These are phyloP conservation scores for Allacma fusca DNA, from an alignment of 2,888 invertebrate species.

Conservation along the genomic window DNA sequence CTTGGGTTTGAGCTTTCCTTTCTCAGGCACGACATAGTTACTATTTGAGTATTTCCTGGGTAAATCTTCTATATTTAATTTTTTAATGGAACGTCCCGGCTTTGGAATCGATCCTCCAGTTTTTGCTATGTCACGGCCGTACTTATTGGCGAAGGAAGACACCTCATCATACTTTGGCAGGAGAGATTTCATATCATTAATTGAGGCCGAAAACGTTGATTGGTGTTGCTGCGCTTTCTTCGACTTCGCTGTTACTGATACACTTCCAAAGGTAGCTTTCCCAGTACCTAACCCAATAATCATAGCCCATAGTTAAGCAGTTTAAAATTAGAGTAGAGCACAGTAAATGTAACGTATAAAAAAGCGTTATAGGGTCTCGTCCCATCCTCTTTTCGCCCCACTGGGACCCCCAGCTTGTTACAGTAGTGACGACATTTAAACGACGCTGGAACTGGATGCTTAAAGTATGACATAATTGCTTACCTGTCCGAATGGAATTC, in stretches of 20 bases:
- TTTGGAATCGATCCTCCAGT: slow-evolving; percentile 13
- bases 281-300: neutral
- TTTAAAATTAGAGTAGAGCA: too few species aligned
- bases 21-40: neutral
- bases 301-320: too few species aligned
- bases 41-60: neutral
- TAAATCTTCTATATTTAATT: slow-evolving; percentile 33
- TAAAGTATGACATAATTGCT: too few species aligned
- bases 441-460: too few species aligned
- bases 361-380: too few species aligned
- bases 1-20: neutral
- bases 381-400: too few species aligned
- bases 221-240: neutral
- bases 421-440: too few species aligned
- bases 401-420: too few species aligned
- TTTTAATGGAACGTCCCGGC: slow-evolving; percentile 25
- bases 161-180: slow-evolving; percentile 30
- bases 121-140: neutral
- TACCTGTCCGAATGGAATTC: too few species aligned
- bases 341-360: too few species aligned
- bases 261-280: neutral
- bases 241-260: neutral
- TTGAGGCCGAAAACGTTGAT: neutral
- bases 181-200: slow-evolving; percentile 27
- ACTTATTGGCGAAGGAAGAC: neutral